A percentile compares a stretch with the other conserved stretches of the same genome.
Conservation (phyloP, 2,113 vertebrate species). For the Brachyhypopomus gauderio region DNA sequence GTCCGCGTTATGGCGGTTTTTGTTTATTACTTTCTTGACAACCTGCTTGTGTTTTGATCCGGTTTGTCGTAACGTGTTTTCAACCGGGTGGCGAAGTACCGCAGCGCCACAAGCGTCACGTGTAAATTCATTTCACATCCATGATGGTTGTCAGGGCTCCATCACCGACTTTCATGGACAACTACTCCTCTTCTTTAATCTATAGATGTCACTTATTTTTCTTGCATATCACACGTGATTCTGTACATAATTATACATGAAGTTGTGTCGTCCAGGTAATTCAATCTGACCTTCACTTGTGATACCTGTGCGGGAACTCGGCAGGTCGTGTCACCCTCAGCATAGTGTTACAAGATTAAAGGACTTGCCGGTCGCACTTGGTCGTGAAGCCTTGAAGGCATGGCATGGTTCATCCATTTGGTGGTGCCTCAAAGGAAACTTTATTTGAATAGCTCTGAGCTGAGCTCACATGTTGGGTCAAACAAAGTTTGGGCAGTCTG, state of each 20-base stretch:
- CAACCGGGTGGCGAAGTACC: neutral
- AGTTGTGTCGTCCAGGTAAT: neutral
- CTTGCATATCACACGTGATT: too few relatives aligned
- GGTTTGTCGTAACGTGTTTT: too few relatives aligned
- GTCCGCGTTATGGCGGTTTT: neutral
- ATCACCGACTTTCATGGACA: neutral
- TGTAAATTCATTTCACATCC: neutral
- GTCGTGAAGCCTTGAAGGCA: conserved; percentile 7
- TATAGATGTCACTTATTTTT: neutral
- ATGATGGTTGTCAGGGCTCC: neutral
- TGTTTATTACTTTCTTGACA: neutral
- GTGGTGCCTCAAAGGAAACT: too few relatives aligned
- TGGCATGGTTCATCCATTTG: neutral
- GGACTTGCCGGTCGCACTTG: neutral
- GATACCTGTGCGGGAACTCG: neutral
- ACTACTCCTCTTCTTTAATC: neutral
- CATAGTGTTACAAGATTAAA: neutral
- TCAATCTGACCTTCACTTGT: neutral
- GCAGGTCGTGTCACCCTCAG: conserved; percentile 3
- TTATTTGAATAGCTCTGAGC: neutral
- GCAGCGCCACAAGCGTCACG: neutral
- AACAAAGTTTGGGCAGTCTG: neutral
- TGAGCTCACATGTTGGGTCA: neutral
- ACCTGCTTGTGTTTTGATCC: too few relatives aligned
- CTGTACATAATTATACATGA: neutral